These are phyloP conservation scores for Eudasyphora cyanicolor DNA, from an alignment of 2,888 invertebrate genomes.

Conservation along the genomic window DNA sequence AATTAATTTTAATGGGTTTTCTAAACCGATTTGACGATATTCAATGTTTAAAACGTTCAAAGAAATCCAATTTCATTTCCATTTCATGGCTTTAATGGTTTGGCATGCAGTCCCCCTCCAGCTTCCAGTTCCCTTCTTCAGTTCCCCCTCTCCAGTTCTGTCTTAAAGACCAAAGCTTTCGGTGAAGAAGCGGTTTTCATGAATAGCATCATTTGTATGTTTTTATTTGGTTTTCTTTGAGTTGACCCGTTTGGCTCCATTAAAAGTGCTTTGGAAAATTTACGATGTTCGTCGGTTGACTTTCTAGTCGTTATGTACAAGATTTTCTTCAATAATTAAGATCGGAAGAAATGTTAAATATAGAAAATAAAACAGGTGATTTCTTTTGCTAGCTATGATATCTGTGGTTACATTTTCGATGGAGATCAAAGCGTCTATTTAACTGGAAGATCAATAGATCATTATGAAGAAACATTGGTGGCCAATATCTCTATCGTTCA, in stretches of 20 bases:
- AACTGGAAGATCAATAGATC: too few species aligned
- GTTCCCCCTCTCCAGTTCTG: not conserved
- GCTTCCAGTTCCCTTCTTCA: not conserved
- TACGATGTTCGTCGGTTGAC: not conserved
- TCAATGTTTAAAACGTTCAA: slow-evolving; percentile 3
- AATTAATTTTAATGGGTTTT: slow-evolving; percentile 62
- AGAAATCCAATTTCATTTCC: slow-evolving; percentile 29
- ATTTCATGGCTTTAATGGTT: slow-evolving; percentile 16
- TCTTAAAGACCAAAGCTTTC: not conserved
- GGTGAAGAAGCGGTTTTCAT: not conserved
- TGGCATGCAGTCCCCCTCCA: not conserved
- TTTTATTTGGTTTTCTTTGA: not conserved
- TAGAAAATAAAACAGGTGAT: too few species aligned
- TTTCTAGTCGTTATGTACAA: not conserved
- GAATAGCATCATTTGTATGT: not conserved
- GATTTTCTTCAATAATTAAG: not conserved
- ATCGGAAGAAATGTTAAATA: not conserved
- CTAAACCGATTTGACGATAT: slow-evolving; percentile 37
- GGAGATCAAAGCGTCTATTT: too few species aligned
- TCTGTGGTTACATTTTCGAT: too few species aligned
- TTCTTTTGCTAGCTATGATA: too few species aligned
- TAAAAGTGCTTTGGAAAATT: not conserved
- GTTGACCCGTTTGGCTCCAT: not conserved
- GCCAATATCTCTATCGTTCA: too few species aligned
- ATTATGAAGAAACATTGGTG: too few species aligned